Base-by-base conservation (phyloP, 2,888 invertebrate species). In the Diplolepis rosae region DNA sequence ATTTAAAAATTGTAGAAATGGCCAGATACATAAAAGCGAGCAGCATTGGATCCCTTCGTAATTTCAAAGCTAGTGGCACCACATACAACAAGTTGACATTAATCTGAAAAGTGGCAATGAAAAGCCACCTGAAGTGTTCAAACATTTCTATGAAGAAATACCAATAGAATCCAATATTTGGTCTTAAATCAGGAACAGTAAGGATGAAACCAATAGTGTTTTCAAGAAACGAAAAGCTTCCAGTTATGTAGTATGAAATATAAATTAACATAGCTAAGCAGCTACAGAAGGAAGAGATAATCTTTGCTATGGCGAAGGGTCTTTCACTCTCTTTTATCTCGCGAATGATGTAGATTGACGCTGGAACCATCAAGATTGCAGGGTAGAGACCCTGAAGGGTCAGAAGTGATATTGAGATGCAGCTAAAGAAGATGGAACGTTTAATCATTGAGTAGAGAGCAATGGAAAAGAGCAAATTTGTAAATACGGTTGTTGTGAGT, bases 111-210 rank as follows among this genome's bases (percentile, higher is more conserved):
- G 98, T 96, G 86, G 95, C 97, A 27, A 98, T 93, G 90, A 99
- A 99, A 83, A 99, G 92, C 74, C 95, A 92, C 65, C 98, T 93
- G 86, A 99, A 99, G 89, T 99, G 99, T 83, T 99, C 98, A 91
- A 99, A 99, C 97, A 99, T 98, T 91, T 99, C 99, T 0, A 98
- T 98, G 89, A 99, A 99, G 90, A 99, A 99, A 87, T 99, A 99
- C 99, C 99, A 99, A 89, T 98, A 99, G 1, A 99, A 90, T 0
- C 99, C 99, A 81, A 98, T 95, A 87, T 99, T 99, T 27, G 99
- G 99, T 81, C 96, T 95, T 77, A 99, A 90, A 88, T 99, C 99
- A 1, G 96, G 96, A 66, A 98, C 97, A 18, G 93, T 93, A 77
- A 98, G 91, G 84, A 97, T 97, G 90, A 88, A 92, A 89, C 85